A percentile compares a stretch with the other conserved stretches of the same genome.
Evolutionary conservation across 1,140 invertebrate genomes (phyloP).

Genomic region (Trichonephila clavata): DNA sequence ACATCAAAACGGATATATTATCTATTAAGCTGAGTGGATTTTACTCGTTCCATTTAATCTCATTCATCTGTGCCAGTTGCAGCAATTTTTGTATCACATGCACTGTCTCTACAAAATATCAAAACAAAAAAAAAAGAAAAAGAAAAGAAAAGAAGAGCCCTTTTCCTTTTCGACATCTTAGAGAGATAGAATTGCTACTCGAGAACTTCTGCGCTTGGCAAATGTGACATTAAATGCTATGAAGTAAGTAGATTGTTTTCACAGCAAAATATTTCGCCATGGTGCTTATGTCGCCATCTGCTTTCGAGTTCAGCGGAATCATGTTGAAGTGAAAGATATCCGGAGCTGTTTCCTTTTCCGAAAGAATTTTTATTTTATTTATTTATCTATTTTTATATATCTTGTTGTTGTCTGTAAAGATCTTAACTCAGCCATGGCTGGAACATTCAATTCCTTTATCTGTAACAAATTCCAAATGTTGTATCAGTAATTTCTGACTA

Average conservation of each 20-base stretch:
- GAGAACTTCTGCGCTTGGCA: slow-evolving; percentile 29
- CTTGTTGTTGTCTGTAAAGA: neutral
- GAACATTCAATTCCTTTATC: neutral
- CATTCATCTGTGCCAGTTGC: neutral
- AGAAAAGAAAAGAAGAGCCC: neutral
- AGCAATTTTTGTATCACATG: neutral
- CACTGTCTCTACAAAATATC: neutral
- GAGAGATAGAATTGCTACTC: slow-evolving; percentile 9
- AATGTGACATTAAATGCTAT: slow-evolving; percentile 28
- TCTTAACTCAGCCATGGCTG: neutral
- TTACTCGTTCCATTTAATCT: neutral
- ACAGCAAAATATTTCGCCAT: neutral
- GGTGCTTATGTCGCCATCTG: slow-evolving; percentile 17
- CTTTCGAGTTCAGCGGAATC: neutral
- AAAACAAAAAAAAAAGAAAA: neutral
- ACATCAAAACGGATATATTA: neutral
- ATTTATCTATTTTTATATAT: neutral
- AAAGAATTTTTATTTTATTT: neutral
- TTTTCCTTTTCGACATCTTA: neutral
- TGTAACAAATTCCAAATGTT: neutral
- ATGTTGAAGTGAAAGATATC: neutral
- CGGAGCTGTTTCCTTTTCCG: neutral
- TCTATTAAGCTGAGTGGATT: slow-evolving; percentile 31
- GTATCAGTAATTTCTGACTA: neutral
- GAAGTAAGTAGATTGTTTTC: slow-evolving; percentile 21